phyloP scores from a whole-genome alignment of 92 coral and sea anemone genomes.

The Palythoa caribaeorum region DNA sequence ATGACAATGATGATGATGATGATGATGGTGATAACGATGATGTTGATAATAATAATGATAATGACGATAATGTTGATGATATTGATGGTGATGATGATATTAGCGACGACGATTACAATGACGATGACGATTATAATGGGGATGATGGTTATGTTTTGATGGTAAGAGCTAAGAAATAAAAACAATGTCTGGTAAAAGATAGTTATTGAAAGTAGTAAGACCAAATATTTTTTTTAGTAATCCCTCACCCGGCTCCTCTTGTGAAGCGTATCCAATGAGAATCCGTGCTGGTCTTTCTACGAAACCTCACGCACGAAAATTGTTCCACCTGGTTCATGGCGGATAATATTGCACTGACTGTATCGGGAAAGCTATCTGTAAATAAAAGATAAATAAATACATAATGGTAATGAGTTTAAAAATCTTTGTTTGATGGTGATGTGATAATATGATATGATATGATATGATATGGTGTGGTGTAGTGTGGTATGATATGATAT shows the following conservation, averaged over 20 bases:
- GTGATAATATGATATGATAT: no score
- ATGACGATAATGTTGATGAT: neutral
- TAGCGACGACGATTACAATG: neutral
- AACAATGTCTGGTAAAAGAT: neutral
- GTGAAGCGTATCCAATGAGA: conserved; percentile 67
- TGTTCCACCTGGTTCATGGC: conserved; percentile 75
- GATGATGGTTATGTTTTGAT: neutral
- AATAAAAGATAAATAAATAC: neutral
- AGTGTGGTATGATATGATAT: no score
- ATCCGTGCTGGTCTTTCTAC: conserved; percentile 65
- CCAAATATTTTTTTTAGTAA: neutral
- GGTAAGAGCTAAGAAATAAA: neutral
- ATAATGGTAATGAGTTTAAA: neutral
- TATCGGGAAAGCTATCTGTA: conserved; percentile 66
- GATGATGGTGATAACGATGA: neutral
- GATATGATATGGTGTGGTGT: no score
- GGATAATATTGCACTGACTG: conserved; percentile 58
- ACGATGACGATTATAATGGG: neutral
- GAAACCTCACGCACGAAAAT: conserved; percentile 83
- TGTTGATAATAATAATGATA: neutral
- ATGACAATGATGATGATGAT: neutral
- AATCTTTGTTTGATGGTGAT: no score
- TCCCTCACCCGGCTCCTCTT: conserved; percentile 66
- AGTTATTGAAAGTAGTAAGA: no score
- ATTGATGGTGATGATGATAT: neutral